Base-by-base conservation (phyloP, 2,113 vertebrate genomes). In the Tringa solitaria region DNA sequence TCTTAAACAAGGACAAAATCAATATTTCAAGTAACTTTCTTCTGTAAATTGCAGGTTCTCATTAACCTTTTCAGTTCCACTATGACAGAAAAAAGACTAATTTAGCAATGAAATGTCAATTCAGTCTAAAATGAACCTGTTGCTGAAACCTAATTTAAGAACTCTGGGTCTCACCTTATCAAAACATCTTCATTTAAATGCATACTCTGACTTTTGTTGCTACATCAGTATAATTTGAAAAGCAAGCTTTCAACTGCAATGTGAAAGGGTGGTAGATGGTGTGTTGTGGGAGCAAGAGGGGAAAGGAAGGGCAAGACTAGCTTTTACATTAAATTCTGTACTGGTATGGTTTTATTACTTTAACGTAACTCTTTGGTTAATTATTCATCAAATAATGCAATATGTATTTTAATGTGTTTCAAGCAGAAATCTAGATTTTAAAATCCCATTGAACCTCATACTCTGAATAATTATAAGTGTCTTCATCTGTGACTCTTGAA, bases 361-460 rank as follows among this genome's bases (percentile, higher is more conserved):
- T 69, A 79, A 54, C 41, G 8, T 70, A 70, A 54, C 26, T 92
- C 78, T 85, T 82, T 61, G 9, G 15, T 95, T 89, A 95, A 94
- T 96, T 94, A 92, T 91, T 91, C n/a, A 91, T 95, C 77, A 95
- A 89, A 92, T 91, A 95, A 94, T 59, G 35, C 43, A 80, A 73
- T 84, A 67, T 37, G 64, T 72, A 37, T 93, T 95, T 93, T 83
- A 89, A 14, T 77, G 41, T 88, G 60, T 77, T 95, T 81, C 74
- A 85, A 89, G 67, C 60, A 93, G 73, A 94, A 95, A 41, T 75
- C 24, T 67, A 95, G 30, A 87, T 69, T 94, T 96, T 23, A 69
- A 89, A 94, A 92, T 79, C 59, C 84, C 23, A 51, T 59, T 97
- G 84, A 96, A 86, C 27, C 8, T 59, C 59, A 41, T 93, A 63